Evolutionary conservation across 2,888 invertebrate genomes (phyloP).

Genomic region (Antheraea yamamai): DNA sequence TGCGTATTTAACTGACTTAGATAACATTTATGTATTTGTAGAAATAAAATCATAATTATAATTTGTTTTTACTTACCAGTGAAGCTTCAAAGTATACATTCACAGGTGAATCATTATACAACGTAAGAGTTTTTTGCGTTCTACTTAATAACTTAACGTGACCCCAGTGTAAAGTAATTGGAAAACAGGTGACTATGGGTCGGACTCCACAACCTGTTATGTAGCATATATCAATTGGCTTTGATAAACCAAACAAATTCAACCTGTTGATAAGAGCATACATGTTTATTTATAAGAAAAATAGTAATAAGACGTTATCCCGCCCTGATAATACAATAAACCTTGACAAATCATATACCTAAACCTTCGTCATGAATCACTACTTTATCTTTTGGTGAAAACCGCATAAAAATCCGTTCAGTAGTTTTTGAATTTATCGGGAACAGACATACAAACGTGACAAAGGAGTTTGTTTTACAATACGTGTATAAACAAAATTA

Average conservation of each 20-base stretch:
- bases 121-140: conserved; percentile 71
- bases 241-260: conserved; percentile 67
- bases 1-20: neutral
- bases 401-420: no score
- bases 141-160: conserved; percentile 81
- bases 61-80: conserved; percentile 61
- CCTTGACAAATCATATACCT: no score
- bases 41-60: neutral
- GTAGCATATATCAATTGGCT: conserved; percentile 70
- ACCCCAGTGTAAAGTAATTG: conserved; percentile 84
- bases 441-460: no score
- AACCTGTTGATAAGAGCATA: conserved; percentile 41
- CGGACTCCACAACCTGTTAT: conserved; percentile 83
- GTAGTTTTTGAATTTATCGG: no score
- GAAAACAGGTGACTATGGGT: conserved; percentile 84
- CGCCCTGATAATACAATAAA: no score
- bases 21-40: neutral
- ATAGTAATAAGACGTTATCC: neutral
- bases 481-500: no score
- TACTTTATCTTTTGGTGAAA: no score
- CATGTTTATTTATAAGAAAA: neutral
- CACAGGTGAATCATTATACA: conserved; percentile 88
- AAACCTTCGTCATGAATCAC: no score
- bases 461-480: no score
- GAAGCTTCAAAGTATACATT: conserved; percentile 79